Evolutionary conservation across 1,140 invertebrate genomes (phyloP), one percentile per base, ranked within the genome.

Genomic region (Drosophila pruinosa): DNA sequence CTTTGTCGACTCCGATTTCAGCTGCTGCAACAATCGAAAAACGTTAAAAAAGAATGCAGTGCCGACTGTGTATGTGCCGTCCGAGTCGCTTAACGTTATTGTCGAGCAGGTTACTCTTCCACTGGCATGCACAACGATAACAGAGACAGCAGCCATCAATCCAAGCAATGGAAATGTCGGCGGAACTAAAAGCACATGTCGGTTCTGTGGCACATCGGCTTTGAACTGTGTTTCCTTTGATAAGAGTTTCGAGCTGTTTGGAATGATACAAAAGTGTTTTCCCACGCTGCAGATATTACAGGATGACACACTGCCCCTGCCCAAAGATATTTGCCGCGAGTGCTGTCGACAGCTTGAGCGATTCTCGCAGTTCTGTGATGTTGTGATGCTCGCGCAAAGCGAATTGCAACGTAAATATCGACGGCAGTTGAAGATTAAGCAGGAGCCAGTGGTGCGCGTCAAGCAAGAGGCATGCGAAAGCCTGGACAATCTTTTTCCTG

Each of bases 261-360:
- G 75, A 28, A 88, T 90, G 78, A 82, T 91, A 21, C 90, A 91
- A 28, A 83, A 90, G 67, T 91, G 90, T 41, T 90, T 91, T 58
- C 90, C 90, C 7, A 90, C 90, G 0, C 70, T 91, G 1, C 89
- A 91, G 38, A 89, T 91, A 39, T 75, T 85, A 24, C 82, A 91
- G 57, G 85, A 91, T n/a, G 90, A 91, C 24, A 75, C 68, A 2
- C 45, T 91, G 8, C 82, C 82, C 2, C 47, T 91, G 34, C 82
- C 82, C 26, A 91, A 91, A 41, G 89, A 90, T 3, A 75, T 91
- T 14, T 91, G 90, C 31, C 47, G 59, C 7, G 63, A 75, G 0
- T 91, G 90, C 28, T 75, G 76, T 15, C 64, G 82, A 3, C 72
- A 77, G 2, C 24, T 91, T 12, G 69, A 91, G 21, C 56, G 61